Percentiles rank a stretch among this genome's conserved stretches.
phyloP scores from a whole-genome alignment of 2,888 invertebrate species.

The Hylaea fasciaria region DNA sequence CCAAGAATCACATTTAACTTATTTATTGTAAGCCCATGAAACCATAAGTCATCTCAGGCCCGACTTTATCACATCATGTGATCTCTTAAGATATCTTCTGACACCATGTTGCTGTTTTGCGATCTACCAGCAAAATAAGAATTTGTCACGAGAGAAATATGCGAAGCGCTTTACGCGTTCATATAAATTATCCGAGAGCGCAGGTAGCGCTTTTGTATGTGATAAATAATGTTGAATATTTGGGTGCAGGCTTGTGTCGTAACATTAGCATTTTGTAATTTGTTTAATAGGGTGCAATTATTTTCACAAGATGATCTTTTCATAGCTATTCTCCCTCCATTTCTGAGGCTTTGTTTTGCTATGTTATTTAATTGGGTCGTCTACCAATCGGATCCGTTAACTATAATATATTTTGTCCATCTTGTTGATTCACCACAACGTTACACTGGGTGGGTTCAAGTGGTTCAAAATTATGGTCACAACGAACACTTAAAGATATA shows the following conservation, averaged over 20 bases:
- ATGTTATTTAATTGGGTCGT: too few relatives aligned
- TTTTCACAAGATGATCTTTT: too few relatives aligned
- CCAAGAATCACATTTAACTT: slow-evolving; percentile 6
- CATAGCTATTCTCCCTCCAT: too few relatives aligned
- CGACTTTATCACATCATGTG: slow-evolving; percentile 12
- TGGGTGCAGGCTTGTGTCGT: not conserved
- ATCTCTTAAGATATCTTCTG: slow-evolving; percentile 7
- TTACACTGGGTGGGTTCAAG: too few relatives aligned
- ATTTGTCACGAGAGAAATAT: slow-evolving; percentile 15
- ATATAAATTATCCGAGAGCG: slow-evolving; percentile 2
- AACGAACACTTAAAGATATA: too few relatives aligned
- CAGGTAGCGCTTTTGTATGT: slow-evolving; percentile 8
- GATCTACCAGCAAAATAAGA: slow-evolving; percentile 2
- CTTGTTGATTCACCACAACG: too few relatives aligned
- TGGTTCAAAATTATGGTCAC: too few relatives aligned
- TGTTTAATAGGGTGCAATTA: not conserved
- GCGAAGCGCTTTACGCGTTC: not conserved
- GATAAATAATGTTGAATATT: slow-evolving; percentile 3
- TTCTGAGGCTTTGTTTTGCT: too few relatives aligned
- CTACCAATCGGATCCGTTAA: too few relatives aligned
- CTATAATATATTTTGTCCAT: too few relatives aligned
- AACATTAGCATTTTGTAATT: not conserved
- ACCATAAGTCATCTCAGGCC: not conserved
- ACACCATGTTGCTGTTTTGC: slow-evolving; percentile 1
- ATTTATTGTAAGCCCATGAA: slow-evolving; percentile 13